A percentile compares a stretch with the other conserved stretches of the same genome.
These are phyloP conservation scores for Erethizon dorsatum DNA, from an alignment of 2,797 vertebrate genomes.

Conservation along the genomic window DNA sequence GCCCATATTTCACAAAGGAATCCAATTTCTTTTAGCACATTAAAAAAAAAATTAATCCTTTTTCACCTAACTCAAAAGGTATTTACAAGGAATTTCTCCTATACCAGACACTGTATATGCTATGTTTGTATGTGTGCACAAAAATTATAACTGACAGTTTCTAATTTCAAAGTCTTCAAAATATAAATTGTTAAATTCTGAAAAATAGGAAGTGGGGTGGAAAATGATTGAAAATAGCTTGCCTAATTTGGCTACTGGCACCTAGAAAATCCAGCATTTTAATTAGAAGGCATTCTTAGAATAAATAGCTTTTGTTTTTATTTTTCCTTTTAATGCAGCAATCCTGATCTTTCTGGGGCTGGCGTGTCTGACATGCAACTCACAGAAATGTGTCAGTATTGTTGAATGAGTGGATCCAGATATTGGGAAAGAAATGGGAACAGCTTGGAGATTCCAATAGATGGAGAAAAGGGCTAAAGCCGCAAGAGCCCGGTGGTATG, in stretches of 20 bases:
- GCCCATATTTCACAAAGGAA: conserved; percentile 67
- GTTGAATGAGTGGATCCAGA: neutral
- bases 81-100: conserved; percentile 31
- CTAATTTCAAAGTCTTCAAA: conserved; percentile 54
- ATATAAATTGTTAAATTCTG: conserved; percentile 47
- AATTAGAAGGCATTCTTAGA: neutral
- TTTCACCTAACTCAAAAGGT: conserved; percentile 68
- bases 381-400: conserved; percentile 13
- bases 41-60: conserved; percentile 62
- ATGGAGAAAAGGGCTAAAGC: neutral
- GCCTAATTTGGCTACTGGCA: neutral
- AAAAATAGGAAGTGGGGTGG: conserved; percentile 46
- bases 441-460: neutral
- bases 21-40: conserved; percentile 59
- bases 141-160: neutral
- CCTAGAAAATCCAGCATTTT: neutral
- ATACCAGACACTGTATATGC: neutral
- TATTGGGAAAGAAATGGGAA: neutral
- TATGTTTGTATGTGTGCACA: neutral
- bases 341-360: neutral
- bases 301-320: neutral
- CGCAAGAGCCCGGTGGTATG: conserved; percentile 3
- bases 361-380: neutral
- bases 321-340: neutral
- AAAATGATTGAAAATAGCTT: conserved; percentile 25